Conservation (phyloP, 2,113 vertebrate genomes). For the Microcebus griseorufus region DNA sequence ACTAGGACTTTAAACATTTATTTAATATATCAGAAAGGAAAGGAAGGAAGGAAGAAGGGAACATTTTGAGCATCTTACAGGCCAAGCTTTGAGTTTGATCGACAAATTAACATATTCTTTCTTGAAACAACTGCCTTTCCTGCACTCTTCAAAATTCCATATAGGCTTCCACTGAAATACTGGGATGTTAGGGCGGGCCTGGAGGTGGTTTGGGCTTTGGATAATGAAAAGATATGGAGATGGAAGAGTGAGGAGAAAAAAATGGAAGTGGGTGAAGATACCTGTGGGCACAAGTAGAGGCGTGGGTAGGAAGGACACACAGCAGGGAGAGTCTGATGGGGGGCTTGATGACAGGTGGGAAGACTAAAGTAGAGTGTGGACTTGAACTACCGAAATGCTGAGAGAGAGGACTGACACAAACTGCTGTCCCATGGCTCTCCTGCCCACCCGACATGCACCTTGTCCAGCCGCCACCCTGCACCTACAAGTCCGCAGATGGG, state of each 20-base stretch:
- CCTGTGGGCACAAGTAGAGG: not conserved
- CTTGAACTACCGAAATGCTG: not conserved
- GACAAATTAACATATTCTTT: too few relatives aligned
- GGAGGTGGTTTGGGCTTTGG: not conserved
- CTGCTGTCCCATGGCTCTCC: fast-evolving
- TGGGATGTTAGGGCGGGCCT: too few relatives aligned
- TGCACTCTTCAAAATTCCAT: too few relatives aligned
- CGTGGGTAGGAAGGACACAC: fast-evolving
- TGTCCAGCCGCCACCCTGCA: not conserved
- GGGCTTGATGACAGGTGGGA: not conserved
- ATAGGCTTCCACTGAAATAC: not conserved
- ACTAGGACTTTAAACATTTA: too few relatives aligned
- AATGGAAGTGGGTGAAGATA: not conserved
- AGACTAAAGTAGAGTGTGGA: not conserved
- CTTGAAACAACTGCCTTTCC: too few relatives aligned
- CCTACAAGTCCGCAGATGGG: not conserved
- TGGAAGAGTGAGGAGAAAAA: not conserved
- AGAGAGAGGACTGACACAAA: not conserved
- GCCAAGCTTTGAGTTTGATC: too few relatives aligned
- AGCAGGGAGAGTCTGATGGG: not conserved
- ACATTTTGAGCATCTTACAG: too few relatives aligned
- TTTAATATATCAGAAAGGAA: too few relatives aligned
- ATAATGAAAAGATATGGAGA: not conserved
- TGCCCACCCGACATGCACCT: too few relatives aligned
- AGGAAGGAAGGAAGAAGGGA: too few relatives aligned